Evolutionary conservation across 2,113 vertebrate species (phyloP), one percentile per base, ranked within the genome.

Genomic region (Regulus satrapa): DNA sequence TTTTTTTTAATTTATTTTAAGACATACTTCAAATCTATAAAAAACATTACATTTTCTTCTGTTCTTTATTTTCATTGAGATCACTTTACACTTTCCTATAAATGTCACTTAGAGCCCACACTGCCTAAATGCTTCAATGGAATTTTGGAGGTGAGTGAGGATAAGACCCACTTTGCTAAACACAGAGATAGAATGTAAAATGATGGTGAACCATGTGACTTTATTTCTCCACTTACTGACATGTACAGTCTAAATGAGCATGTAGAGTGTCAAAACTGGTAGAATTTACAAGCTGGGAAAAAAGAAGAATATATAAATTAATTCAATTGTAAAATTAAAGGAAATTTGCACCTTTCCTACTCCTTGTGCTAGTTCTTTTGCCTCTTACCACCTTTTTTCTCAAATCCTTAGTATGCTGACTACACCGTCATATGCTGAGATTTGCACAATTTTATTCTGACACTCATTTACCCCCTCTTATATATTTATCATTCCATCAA

Each of bases 11-110:
- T n/a, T n/a, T n/a, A n/a, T n/a, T n/a, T 92, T 25, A 88, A 94
- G 29, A 89, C 93, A 92, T 89, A 82, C 34, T 88, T 91, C 73
- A 73, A 32, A 73, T 88, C 77, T 76, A 38, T 79, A 83, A 85
- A 83, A 94, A 95, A 45, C 18, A 46, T 66, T 84, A 25, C 26
- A 43, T 26, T 80, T 89, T 79, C 36, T 79, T 85, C 32, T 81
- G 21, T 91, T 93, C 38, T 92, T 90, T 90, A 89, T 96, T 85
- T 88, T 38, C n/a, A 34, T 59, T 84, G 82, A 74, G 41, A 61
- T 90, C 51, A n/a, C 61, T 94, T 95, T 92, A 81, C 10, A 43
- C 43, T 85, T 79, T 43, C 10, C 25, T 55, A 31, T 59, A 96
- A 91, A 66, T 3, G 23, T 55, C 77, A 59, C 41, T 82, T 77